phyloP scores from a whole-genome alignment of 2,888 invertebrate species.

The Lomographa bimaculata region DNA sequence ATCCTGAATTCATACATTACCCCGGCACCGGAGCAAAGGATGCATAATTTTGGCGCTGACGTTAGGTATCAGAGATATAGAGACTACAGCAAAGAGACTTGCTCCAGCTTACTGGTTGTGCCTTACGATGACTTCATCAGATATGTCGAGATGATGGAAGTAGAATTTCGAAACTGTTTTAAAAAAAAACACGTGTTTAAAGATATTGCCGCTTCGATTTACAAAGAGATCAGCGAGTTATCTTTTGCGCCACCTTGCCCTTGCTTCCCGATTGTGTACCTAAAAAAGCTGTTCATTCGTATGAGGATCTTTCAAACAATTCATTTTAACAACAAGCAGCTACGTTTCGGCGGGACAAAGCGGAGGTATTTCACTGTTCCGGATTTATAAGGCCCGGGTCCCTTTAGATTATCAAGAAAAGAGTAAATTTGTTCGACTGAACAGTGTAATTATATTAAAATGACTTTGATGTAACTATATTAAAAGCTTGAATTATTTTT shows the following conservation, averaged over 20 bases:
- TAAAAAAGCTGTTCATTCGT: slow-evolving; percentile 28
- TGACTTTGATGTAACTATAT: too few species aligned
- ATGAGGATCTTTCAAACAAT: slow-evolving; percentile 29
- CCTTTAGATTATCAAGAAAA: too few species aligned
- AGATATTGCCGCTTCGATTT: slow-evolving; percentile 16
- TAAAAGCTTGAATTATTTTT: too few species aligned
- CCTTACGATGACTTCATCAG: slow-evolving; percentile 30
- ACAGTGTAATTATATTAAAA: too few species aligned
- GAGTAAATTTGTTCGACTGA: too few species aligned
- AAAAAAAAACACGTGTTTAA: slow-evolving; percentile 13
- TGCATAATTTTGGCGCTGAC: slow-evolving; percentile 20
- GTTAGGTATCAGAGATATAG: slow-evolving; percentile 24
- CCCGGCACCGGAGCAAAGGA: slow-evolving; percentile 22
- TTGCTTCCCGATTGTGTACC: slow-evolving; percentile 30
- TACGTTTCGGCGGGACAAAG: neutral
- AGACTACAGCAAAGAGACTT: slow-evolving; percentile 24
- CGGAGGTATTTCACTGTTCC: slow-evolving; percentile 18
- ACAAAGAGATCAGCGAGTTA: slow-evolving; percentile 20
- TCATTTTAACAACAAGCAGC: slow-evolving; percentile 24
- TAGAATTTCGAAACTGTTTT: slow-evolving; percentile 21
- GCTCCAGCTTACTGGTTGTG: slow-evolving; percentile 19
- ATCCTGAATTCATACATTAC: slow-evolving; percentile 22
- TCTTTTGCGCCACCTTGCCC: slow-evolving; percentile 26
- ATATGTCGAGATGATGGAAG: slow-evolving; percentile 29
- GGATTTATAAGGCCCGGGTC: slow-evolving; percentile 4